Evolutionary conservation across 2,113 vertebrate genomes (phyloP), one percentile per base, ranked within the genome.

Genomic region (Zosterops hypoxanthus): DNA sequence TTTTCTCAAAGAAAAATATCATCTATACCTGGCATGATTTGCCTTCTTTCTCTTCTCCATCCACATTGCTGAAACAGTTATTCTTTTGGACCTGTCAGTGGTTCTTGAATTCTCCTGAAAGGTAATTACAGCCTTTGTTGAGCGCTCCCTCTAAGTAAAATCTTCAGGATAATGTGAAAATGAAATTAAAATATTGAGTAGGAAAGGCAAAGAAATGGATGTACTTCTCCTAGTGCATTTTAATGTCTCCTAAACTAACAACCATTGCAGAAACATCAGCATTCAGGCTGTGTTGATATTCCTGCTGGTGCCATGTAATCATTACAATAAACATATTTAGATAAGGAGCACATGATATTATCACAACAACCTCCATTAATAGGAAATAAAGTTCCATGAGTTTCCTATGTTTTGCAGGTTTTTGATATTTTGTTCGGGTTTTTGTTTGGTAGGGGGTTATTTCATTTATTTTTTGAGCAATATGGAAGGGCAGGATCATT

Each of bases 251-350:
- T 29, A 75, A 78, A 65, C 15, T 57, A 83, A 78, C 5, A 69
- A 12, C 18, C 14, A 49, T 17, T 8, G 1, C 17, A 75, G 82
- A 68, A 89, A 69, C 11, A 23, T 7, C 0, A 0, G 6, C 15
- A 63, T 60, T 82, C 44, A 34, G 31, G 6, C 53, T 70, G 19
- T 75, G 41, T 18, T 44, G 42, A 50, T 46, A 55, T 7, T 56
- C 11, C 19, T 57, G 22, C 6, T 52, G 34, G 36, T 68, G 18
- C n/a, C 65, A 23, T 23, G 31, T 22, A 77, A 88, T 33, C 12
- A 29, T 73, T 88, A n/a, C 36, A 88, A 44, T 42, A 75, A 84
- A 75, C 23, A 11, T 52, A 21, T 59, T 82, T 34, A 59, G 22
- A 41, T 14, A 19, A 81, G 33, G 24, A 94, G 23, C 14, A 47